Conservation (phyloP, 2,888 invertebrate genomes). For the Conchocele bisecta region DNA sequence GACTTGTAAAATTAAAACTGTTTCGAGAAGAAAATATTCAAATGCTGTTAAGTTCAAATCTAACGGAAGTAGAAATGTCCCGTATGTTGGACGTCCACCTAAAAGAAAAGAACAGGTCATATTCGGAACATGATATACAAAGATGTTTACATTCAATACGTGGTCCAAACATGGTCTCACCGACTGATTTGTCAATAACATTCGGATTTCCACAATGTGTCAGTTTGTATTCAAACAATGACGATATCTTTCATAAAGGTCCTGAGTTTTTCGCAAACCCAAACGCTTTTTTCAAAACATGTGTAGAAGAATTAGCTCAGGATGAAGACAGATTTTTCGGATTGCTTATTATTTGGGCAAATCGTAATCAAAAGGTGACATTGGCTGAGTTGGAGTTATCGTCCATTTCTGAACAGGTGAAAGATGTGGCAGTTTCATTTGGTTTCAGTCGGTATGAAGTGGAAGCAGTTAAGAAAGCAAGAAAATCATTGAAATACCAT, state of each 20-base stretch:
- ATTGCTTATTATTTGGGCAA: constrained; percentile 39
- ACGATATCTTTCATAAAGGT: constrained; percentile 21
- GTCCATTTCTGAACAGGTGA: neutral
- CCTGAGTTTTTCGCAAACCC: constrained; percentile 23
- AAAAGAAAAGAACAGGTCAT: neutral
- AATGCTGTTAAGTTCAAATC: constrained; percentile 24
- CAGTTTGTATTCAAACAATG: constrained; percentile 32
- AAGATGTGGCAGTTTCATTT: constrained; percentile 12
- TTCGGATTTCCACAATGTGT: constrained; percentile 49
- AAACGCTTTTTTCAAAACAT: constrained; percentile 35
- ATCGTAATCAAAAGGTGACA: constrained; percentile 1
- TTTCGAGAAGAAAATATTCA: constrained; percentile 31
- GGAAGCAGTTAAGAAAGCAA: constrained; percentile 1
- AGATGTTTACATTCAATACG: no score
- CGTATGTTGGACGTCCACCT: constrained; percentile 26
- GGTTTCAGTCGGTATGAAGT: constrained; percentile 17
- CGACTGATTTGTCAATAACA: no score
- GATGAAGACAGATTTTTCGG: constrained; percentile 43
- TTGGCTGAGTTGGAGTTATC: constrained; percentile 13
- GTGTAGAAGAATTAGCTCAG: constrained; percentile 29
- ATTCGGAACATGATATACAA: no score
- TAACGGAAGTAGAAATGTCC: constrained; percentile 21
- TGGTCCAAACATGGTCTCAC: no score
- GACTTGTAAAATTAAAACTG: neutral
- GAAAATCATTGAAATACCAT: constrained; percentile 28